Percentiles rank a stretch among this genome's conserved stretches.
These are phyloP conservation scores for Anguilla japonica DNA, from an alignment of 2,113 vertebrate species.

Conservation along the genomic window DNA sequence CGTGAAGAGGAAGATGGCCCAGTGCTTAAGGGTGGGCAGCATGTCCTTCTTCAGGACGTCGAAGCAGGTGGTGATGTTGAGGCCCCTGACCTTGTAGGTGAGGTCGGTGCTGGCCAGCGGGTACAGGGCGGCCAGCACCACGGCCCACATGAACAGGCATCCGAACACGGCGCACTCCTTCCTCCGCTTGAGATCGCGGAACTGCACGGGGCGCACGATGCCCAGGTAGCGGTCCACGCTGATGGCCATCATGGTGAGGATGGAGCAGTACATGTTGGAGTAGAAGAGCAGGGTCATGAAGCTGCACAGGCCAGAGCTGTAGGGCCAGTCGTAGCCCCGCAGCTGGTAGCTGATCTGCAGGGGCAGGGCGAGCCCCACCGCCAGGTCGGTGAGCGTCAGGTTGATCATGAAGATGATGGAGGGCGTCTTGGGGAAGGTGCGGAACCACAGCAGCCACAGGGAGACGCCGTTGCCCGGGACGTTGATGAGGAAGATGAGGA, in stretches of 20 bases:
- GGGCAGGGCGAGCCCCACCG: slow-evolving; percentile 78
- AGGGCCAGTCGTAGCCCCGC: slow-evolving; percentile 75
- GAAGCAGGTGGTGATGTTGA: slow-evolving; percentile 86
- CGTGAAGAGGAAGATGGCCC: slow-evolving; percentile 80
- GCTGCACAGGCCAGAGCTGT: slow-evolving; percentile 75
- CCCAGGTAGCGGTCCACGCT: slow-evolving; percentile 86
- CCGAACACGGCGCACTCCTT: slow-evolving; percentile 68
- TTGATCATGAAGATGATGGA: slow-evolving; percentile 94
- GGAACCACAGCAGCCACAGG: slow-evolving; percentile 80
- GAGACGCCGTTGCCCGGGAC: slow-evolving; percentile 82
- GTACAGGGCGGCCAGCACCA: slow-evolving; percentile 70
- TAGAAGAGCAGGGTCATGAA: slow-evolving; percentile 83
- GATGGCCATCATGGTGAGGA: slow-evolving; percentile 88
- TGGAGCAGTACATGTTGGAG: slow-evolving; percentile 91
- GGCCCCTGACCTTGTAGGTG: slow-evolving; percentile 72
- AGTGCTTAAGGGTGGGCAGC: slow-evolving; percentile 71
- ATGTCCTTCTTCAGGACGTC: slow-evolving; percentile 83
- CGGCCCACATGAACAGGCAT: slow-evolving; percentile 74
- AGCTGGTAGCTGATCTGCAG: slow-evolving; percentile 86
- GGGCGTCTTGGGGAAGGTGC: slow-evolving; percentile 78
- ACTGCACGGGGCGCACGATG: slow-evolving; percentile 77
- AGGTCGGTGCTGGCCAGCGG: slow-evolving; percentile 80
- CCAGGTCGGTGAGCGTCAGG: slow-evolving; percentile 84
- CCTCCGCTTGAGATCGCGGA: slow-evolving; percentile 59
- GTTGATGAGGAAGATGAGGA: slow-evolving; percentile 75